Percentiles rank a stretch among this genome's conserved stretches.
phyloP scores from a whole-genome alignment of 2,888 invertebrate species.

The Eudemis profundana region DNA sequence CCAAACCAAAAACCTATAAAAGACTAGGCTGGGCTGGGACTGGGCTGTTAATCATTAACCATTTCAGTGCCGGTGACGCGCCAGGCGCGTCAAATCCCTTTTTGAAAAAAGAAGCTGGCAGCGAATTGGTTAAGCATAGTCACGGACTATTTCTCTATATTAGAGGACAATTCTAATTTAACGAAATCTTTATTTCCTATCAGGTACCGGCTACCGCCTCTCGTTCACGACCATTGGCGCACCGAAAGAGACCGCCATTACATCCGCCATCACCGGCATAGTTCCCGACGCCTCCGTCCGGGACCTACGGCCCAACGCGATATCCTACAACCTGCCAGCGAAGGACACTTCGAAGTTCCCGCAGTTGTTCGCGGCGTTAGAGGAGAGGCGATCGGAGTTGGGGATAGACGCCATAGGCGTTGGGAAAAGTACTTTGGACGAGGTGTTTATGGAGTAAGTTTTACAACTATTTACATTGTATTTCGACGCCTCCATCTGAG shows the following conservation, averaged over 20 bases:
- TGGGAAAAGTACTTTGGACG: slow-evolving; percentile 95
- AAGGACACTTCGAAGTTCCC: slow-evolving; percentile 84
- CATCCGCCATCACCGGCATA: slow-evolving; percentile 52
- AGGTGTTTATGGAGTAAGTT: slow-evolving; percentile 93
- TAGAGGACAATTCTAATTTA: not conserved
- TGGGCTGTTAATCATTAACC: too few relatives aligned
- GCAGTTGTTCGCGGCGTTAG: slow-evolving; percentile 86
- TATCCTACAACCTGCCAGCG: slow-evolving; percentile 75
- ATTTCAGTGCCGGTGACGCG: too few relatives aligned
- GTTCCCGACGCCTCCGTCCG: slow-evolving; percentile 63
- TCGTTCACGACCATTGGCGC: slow-evolving; percentile 80
- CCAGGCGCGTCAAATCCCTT: too few relatives aligned
- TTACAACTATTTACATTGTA: slow-evolving; percentile 11
- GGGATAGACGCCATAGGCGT: slow-evolving; percentile 92
- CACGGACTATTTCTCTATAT: too few relatives aligned
- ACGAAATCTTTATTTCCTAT: not conserved
- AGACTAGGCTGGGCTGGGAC: too few relatives aligned
- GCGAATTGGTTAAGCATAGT: too few relatives aligned
- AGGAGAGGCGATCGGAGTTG: slow-evolving; percentile 83
- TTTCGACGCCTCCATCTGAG: slow-evolving; percentile 64
- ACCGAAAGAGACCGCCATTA: slow-evolving; percentile 60
- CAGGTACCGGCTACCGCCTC: slow-evolving; percentile 90
- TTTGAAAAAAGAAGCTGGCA: too few relatives aligned
- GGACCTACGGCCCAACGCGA: slow-evolving; percentile 61
- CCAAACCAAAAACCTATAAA: too few relatives aligned